Base-by-base conservation (phyloP, 2,797 vertebrate species). In the Pangasius djambal region DNA sequence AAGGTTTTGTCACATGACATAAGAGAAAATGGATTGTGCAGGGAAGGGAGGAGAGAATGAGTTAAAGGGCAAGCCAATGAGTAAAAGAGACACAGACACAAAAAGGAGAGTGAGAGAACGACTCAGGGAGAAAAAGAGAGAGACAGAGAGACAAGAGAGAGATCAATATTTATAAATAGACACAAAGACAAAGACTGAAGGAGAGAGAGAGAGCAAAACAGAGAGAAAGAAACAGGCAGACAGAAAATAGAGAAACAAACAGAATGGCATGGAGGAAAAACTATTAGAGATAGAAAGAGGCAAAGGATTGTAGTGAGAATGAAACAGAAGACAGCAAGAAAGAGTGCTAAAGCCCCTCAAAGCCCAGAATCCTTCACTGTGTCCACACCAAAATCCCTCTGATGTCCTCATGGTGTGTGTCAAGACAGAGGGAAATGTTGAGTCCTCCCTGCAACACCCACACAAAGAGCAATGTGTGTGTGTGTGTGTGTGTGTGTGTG, bases 291-390 rank as follows among this genome's bases (percentile, higher is more conserved):
- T 57, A 37, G 50, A 57, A 57, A 55, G 52, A 57, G 4, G 18
- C 31, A 57, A 59, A 34, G 52, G 12, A 37, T 31, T 34, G 50
- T 20, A 78, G 48, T 55, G 77, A 55, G 16, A 55, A 55, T 34
- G 16, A 22, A 61, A 61, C 3, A 83, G 59, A 48, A n/a, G 59
- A 48, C 40, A 12, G 34, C 20, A 59, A 44, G 22, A 40, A 44
- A 44, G 37, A 65, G 59, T 83, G 22, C 37, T 44, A 65, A 83
- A 65, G 40, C 37, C 18, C 81, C 40, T 52, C 25, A 7, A 65
- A 52, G 59, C 61, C 69, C 65, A 86, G 50, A 59, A 57, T 74
- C 50, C 67, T 72, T 86, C 59, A 20, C 85, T n/a, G 69, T 74
- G 82, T 67, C 40, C 81, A 83, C 37, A 48, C 25, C 6, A 67